Percentiles rank a stretch among this genome's conserved stretches.
These are phyloP conservation scores for Heliconius aoede DNA, from an alignment of 2,888 invertebrate genomes.

Conservation along the genomic window DNA sequence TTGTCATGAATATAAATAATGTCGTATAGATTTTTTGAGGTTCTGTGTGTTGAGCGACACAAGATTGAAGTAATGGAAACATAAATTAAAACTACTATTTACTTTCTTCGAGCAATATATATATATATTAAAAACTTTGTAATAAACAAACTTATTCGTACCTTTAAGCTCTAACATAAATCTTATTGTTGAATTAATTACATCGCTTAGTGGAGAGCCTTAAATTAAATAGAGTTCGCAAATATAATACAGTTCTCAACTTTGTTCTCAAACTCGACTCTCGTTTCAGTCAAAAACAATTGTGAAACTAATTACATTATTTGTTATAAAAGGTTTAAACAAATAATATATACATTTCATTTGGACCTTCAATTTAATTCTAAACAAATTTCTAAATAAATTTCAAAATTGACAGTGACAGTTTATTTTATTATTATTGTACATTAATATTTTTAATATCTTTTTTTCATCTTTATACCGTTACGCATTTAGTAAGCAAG, in stretches of 20 bases:
- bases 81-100: too few species aligned
- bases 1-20: neutral
- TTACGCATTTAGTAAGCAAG: too few species aligned
- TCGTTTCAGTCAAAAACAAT: constrained; percentile 33
- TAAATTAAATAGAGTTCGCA: constrained; percentile 7
- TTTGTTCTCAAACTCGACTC: constrained; percentile 26
- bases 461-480: too few species aligned
- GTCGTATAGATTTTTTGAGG: too few species aligned
- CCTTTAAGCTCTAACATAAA: constrained; percentile 1
- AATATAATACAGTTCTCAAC: constrained; percentile 4
- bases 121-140: neutral
- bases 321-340: too few species aligned
- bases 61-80: too few species aligned
- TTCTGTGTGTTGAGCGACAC: too few species aligned
- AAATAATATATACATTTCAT: neutral
- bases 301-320: constrained; percentile 31
- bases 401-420: neutral
- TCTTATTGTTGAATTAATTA: constrained; percentile 6
- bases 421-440: too few species aligned
- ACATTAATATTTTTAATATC: too few species aligned
- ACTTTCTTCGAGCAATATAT: neutral
- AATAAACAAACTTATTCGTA: constrained; percentile 1
- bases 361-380: neutral
- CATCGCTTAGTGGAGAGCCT: constrained; percentile 3
- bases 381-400: neutral